Conservation (phyloP, 92 coral and sea anemone genomes). For the Bergia sp. region DNA sequence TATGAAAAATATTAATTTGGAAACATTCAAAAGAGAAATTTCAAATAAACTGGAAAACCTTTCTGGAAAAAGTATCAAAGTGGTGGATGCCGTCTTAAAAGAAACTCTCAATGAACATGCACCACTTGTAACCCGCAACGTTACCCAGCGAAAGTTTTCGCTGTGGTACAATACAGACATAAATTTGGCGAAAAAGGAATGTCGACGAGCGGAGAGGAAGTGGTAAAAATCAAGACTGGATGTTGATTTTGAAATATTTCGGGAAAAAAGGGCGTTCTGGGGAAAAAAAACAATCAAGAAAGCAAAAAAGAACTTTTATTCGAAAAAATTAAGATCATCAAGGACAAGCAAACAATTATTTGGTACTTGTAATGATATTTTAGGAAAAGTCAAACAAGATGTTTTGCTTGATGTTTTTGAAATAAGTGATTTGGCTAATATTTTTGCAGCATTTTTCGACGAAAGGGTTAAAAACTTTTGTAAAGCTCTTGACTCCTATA, state of each 20-base stretch:
- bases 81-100: slow-evolving; percentile 4
- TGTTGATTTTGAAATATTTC: too few species aligned
- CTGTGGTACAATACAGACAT: slow-evolving; percentile 11
- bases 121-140: slow-evolving; percentile 13
- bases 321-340: too few species aligned
- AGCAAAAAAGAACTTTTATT: too few species aligned
- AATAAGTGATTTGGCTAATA: slow-evolving; percentile 8
- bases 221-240: too few species aligned
- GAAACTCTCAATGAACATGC: slow-evolving; percentile 25
- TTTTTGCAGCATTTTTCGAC: slow-evolving; percentile 28
- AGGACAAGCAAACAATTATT: too few species aligned
- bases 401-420: slow-evolving; percentile 17
- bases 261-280: too few species aligned
- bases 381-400: slow-evolving; percentile 31
- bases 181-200: slow-evolving; percentile 15
- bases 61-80: slow-evolving; percentile 18
- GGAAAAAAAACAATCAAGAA: too few species aligned
- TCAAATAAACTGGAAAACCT: slow-evolving; percentile 14
- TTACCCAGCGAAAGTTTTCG: slow-evolving; percentile 17
- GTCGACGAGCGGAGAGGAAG: too few species aligned
- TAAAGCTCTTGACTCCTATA: slow-evolving; percentile 20
- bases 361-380: slow-evolving; percentile 25
- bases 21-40: slow-evolving; percentile 14
- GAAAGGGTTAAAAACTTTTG: slow-evolving; percentile 18
- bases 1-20: slow-evolving; percentile 13